Percentiles rank a stretch among this genome's conserved stretches.
Evolutionary conservation across 2,888 invertebrate species (phyloP).

Genomic region (Seira sanloemensis): DNA sequence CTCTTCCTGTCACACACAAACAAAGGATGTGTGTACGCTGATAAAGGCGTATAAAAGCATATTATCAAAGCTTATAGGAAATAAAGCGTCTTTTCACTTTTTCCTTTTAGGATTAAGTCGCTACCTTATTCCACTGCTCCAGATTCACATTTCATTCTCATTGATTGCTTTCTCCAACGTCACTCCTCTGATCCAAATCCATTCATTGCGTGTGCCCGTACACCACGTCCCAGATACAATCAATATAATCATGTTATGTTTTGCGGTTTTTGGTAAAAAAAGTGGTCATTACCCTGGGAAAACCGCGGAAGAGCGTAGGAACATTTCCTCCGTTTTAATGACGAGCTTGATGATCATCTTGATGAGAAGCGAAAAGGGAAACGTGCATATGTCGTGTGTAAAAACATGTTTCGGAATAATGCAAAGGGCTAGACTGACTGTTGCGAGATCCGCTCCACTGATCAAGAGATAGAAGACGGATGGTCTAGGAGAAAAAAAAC

Average conservation of each 20-base stretch:
- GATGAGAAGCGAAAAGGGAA: neutral
- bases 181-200: neutral
- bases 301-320: neutral
- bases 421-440: neutral
- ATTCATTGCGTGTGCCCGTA: neutral
- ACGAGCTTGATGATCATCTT: neutral
- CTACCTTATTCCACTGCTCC: neutral
- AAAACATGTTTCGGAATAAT: neutral
- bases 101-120: conserved; percentile 4
- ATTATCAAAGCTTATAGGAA: conserved; percentile 21
- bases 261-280: conserved; percentile 2
- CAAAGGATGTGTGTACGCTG: no score
- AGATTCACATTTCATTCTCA: conserved; percentile 25
- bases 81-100: neutral
- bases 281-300: neutral
- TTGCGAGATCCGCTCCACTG: neutral
- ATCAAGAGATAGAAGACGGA: conserved; percentile 8
- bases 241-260: neutral
- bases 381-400: neutral
- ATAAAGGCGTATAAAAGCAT: no score
- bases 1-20: conserved; percentile 31
- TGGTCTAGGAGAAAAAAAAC: no score
- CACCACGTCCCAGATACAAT: neutral
- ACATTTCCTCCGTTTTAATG: neutral
- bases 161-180: conserved; percentile 15